phyloP scores from a whole-genome alignment of 2,797 vertebrate genomes.

The Alfaro cultratus region DNA sequence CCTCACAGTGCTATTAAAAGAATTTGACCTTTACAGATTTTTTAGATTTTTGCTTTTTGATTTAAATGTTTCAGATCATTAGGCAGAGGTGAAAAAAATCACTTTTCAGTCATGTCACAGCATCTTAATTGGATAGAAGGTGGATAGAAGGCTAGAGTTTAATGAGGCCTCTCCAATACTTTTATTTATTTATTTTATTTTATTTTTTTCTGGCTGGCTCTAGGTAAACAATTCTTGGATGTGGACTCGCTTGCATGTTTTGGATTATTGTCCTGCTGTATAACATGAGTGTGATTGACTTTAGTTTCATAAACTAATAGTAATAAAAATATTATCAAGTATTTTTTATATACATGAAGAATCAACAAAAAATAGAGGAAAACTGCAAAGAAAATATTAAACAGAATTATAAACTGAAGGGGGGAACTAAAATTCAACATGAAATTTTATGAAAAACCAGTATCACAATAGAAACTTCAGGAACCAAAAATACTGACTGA shows the following conservation, averaged over 20 bases:
- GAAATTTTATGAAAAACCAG: not conserved
- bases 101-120: not conserved
- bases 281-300: not conserved
- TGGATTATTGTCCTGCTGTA: not conserved
- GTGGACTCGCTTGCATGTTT: not conserved
- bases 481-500: not conserved
- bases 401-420: not conserved
- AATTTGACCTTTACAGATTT: not conserved
- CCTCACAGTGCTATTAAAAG: not conserved
- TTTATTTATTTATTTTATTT: not conserved
- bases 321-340: not conserved
- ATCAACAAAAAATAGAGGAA: not conserved
- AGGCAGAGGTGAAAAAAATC: not conserved
- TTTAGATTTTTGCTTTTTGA: not conserved
- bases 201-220: not conserved
- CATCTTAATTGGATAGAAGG: not conserved
- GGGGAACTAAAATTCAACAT: not conserved
- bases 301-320: not conserved
- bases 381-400: not conserved
- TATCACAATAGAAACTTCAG: not conserved
- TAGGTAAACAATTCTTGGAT: not conserved
- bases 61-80: not conserved
- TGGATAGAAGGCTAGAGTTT: not conserved
- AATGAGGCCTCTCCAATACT: not conserved
- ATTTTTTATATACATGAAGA: not conserved